Evolutionary conservation across 2,113 vertebrate species (phyloP), one percentile per base, ranked within the genome.

Genomic region (Rhadina sibilatrix): DNA sequence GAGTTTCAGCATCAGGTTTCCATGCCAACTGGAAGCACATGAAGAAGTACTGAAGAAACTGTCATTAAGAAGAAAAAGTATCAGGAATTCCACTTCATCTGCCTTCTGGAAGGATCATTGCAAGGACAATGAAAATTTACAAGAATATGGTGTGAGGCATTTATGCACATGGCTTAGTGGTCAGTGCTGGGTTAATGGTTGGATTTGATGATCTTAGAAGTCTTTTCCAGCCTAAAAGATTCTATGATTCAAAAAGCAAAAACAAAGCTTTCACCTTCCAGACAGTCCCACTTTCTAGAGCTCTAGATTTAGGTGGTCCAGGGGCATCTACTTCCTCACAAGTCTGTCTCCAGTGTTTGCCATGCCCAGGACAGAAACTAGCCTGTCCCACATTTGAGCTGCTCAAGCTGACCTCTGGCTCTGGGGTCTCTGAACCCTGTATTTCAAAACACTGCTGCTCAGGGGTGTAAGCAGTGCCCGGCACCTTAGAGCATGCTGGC

Each of bases 1-100:
- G 86, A 86, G n/a, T 47, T 87, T 72, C 19, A 88, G 75, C 46
- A 77, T 94, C 59, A 16, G 6, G 33, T 93, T 97, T 94, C 95
- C 70, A 95, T 83, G 87, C 15, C 82, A 97, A 83, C 53, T 87
- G 83, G 81, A 37, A 74, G 27, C 14, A 69, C 56, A 37, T 5
- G 30, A 42, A 79, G n/a, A 93, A 23, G 16, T 52, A 74, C 27
- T 27, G 75, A 79, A 94, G 56, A 20, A 93, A 33, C 35, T 84
- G 53, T 65, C 2, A 0, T 38, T 61, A 44, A 71, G 56, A 90
- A 89, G 28, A 46, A 82, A 69, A 87, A 87, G 60, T 31, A 35
- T 13, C 53, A 21, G 42, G 79, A 61, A 92, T 94, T 81, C 82
- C 89, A 59, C 33, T 94, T 93, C 38, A 63, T 13, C 35, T 85